phyloP scores from a whole-genome alignment of 2,113 vertebrate species.

The Pleuronectes platessa region DNA sequence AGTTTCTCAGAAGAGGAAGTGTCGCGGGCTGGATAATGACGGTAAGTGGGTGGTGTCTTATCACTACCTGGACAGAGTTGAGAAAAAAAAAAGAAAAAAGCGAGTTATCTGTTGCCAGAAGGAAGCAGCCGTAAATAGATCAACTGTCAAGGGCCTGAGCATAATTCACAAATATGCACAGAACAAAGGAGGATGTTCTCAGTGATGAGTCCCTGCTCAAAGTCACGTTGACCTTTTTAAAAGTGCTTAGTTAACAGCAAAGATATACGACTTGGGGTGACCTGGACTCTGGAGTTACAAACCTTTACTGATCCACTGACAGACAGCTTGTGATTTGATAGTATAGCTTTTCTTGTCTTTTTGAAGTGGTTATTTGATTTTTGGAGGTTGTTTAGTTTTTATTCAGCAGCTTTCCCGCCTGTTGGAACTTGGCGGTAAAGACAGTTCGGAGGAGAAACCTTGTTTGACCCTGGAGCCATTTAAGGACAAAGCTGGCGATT shows the following conservation, averaged over 20 bases:
- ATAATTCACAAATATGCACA: background rate
- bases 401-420: no score
- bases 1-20: slow-evolving; percentile 65
- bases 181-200: rapidly evolving
- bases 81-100: background rate
- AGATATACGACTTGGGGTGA: no score
- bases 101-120: slow-evolving; percentile 44
- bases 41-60: slow-evolving; percentile 63
- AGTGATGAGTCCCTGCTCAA: background rate
- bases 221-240: background rate
- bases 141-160: background rate
- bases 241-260: background rate
- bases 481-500: background rate
- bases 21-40: slow-evolving; percentile 44
- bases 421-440: background rate
- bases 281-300: background rate
- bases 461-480: background rate
- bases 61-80: slow-evolving; percentile 41
- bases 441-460: background rate
- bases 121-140: slow-evolving; percentile 24
- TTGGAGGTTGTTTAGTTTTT: background rate
- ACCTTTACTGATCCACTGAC: background rate
- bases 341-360: no score
- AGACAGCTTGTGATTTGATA: background rate
- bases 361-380: no score